Conservation (phyloP, 2,113 vertebrate species). For the Aplodontia rufa region DNA sequence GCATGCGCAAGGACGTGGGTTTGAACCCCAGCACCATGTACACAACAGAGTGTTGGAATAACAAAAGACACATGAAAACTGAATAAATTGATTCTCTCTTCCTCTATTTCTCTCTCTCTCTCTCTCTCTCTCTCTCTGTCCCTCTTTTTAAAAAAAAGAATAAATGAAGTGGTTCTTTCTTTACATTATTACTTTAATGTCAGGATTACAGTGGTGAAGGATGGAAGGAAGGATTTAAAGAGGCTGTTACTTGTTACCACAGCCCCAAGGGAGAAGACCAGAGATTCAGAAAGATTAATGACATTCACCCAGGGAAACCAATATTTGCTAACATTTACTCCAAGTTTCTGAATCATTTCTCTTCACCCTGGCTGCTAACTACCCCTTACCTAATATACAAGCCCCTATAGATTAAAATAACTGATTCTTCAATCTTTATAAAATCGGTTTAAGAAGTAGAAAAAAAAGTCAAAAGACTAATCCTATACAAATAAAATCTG, state of each 20-base stretch:
- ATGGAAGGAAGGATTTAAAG: background rate
- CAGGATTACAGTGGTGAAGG: background rate
- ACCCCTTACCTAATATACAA: background rate
- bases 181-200: background rate
- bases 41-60: too few species aligned
- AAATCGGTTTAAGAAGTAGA: background rate
- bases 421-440: constrained; percentile 54
- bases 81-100: too few species aligned
- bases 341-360: constrained; percentile 13
- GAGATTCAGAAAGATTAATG: background rate
- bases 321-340: background rate
- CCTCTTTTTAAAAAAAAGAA: too few species aligned
- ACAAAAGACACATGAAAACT: too few species aligned
- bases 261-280: background rate
- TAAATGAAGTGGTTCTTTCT: too few species aligned
- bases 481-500: constrained; percentile 66
- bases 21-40: too few species aligned
- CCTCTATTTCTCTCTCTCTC: too few species aligned
- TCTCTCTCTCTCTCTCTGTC: too few species aligned
- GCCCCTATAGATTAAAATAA: background rate
- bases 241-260: background rate
- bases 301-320: background rate
- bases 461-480: constrained; percentile 42
- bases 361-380: background rate
- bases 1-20: too few species aligned